These are phyloP conservation scores for Australoheros scitulus DNA, from an alignment of 2,113 vertebrate species.

Conservation along the genomic window DNA sequence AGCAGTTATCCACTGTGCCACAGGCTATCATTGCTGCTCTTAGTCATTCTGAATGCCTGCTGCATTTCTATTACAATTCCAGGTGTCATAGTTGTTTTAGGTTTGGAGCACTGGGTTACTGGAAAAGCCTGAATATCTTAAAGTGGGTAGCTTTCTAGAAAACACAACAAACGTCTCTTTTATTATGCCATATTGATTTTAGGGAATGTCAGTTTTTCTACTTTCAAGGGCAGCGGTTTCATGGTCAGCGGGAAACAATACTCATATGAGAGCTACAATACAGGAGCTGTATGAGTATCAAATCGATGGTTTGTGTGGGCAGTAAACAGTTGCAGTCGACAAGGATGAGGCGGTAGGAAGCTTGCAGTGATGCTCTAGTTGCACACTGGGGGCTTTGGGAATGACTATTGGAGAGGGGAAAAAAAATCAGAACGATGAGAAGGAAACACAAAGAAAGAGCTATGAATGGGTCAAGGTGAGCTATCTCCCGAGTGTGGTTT, in stretches of 20 bases:
- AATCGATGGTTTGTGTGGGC: conserved; percentile 50
- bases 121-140: conserved; percentile 25
- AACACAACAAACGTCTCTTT: conserved; percentile 39
- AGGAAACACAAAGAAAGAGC: conserved; percentile 3
- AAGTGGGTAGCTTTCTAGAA: conserved; percentile 14
- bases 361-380: conserved; percentile 27
- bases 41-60: conserved; percentile 48
- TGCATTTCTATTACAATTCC: conserved; percentile 54
- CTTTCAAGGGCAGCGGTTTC: conserved; percentile 30
- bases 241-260: not conserved
- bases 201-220: conserved; percentile 7
- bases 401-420: not conserved
- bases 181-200: conserved; percentile 41
- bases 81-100: conserved; percentile 36
- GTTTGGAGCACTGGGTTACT: not conserved
- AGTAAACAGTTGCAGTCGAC: not conserved
- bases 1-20: conserved; percentile 59
- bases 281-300: conserved; percentile 6
- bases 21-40: conserved; percentile 53
- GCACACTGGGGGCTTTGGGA: conserved; percentile 12
- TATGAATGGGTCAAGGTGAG: not conserved
- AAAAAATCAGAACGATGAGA: conserved; percentile 1
- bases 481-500: not conserved
- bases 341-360: not conserved
- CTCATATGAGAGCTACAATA: conserved; percentile 7